These are phyloP conservation scores for Zosterops japonicus DNA, from an alignment of 2,113 vertebrate genomes.

Conservation along the genomic window DNA sequence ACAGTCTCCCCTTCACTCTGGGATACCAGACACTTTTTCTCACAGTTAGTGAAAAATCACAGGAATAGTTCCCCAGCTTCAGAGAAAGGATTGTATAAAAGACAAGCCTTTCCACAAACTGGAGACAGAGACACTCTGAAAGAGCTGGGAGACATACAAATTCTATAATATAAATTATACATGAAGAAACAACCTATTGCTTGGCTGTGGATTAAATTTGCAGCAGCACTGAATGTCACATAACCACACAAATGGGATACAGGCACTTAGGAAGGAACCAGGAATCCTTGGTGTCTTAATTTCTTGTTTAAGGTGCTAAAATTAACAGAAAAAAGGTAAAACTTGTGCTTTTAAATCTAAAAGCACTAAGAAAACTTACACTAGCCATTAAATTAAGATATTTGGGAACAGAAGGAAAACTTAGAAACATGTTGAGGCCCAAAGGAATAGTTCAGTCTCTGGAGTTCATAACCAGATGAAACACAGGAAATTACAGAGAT, in stretches of 20 bases:
- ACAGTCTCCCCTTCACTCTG: neutral
- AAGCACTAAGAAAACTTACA: neutral
- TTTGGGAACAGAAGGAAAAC: conserved; percentile 17
- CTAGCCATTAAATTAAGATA: neutral
- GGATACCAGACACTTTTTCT: neutral
- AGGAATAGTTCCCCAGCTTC: neutral
- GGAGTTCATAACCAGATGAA: conserved; percentile 50
- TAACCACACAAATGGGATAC: neutral
- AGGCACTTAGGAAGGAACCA: neutral
- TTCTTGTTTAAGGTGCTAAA: neutral
- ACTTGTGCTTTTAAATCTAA: neutral
- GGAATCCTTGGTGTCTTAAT: neutral
- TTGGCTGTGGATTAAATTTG: neutral
- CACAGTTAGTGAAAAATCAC: neutral
- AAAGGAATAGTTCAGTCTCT: conserved; percentile 24
- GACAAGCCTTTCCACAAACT: neutral
- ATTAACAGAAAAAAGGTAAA: neutral
- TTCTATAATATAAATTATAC: neutral
- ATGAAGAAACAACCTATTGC: neutral
- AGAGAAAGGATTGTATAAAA: neutral
- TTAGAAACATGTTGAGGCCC: conserved; percentile 11
- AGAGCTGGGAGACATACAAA: neutral
- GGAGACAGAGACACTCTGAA: neutral
- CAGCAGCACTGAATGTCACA: neutral
- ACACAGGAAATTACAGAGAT: conserved; percentile 57